phyloP scores from a whole-genome alignment of 2,113 vertebrate species.

The Pachycephala philippinensis region DNA sequence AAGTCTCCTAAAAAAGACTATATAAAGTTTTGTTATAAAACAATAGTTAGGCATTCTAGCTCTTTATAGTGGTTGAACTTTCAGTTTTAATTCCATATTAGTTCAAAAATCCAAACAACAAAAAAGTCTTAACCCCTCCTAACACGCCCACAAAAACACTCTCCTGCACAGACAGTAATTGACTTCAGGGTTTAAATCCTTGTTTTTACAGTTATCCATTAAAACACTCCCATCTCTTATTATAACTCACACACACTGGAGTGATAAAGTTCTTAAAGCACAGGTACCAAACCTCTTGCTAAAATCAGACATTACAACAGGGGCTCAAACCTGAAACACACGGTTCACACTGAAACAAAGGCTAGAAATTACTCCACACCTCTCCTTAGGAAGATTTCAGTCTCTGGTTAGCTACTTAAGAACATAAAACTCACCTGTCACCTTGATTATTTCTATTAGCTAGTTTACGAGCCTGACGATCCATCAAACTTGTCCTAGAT shows the following conservation, averaged over 20 bases:
- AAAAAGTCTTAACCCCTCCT: too few relatives aligned
- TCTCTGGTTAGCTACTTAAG: neutral
- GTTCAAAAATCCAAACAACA: neutral
- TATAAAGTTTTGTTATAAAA: neutral
- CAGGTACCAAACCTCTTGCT: neutral
- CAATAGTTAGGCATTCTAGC: neutral
- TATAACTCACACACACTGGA: neutral
- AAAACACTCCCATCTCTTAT: neutral
- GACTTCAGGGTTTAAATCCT: neutral
- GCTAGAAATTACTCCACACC: neutral
- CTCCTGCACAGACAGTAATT: neutral
- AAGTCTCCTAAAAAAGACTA: neutral
- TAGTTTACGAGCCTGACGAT: constrained; percentile 93
- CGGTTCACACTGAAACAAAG: neutral
- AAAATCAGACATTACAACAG: neutral
- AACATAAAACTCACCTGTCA: constrained; percentile 78
- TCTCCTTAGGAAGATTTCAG: neutral
- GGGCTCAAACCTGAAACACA: neutral
- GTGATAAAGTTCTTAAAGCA: neutral
- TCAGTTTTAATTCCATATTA: neutral
- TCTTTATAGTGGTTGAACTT: neutral
- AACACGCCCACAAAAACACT: neutral
- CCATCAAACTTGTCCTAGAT: constrained; percentile 97
- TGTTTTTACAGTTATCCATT: neutral
- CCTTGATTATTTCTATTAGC: constrained; percentile 90